These are phyloP conservation scores for Smithornis capensis DNA, from an alignment of 2,113 vertebrate species.

Conservation along the genomic window DNA sequence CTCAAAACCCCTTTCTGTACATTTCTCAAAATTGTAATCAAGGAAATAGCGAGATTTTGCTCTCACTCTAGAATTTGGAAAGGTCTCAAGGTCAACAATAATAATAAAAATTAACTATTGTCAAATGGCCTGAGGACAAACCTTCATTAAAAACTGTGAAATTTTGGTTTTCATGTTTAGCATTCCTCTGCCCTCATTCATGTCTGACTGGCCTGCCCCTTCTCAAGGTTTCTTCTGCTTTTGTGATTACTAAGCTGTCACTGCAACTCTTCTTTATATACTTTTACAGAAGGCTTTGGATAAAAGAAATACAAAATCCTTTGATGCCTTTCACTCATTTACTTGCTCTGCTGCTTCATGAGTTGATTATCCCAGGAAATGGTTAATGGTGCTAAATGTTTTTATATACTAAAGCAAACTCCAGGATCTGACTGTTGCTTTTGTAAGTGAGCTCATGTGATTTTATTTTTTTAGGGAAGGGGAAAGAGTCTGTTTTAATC, in stretches of 20 bases:
- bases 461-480: background rate
- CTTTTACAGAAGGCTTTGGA: background rate
- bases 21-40: background rate
- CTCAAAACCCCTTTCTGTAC: background rate
- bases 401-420: constrained; percentile 1
- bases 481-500: constrained; percentile 14
- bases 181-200: background rate
- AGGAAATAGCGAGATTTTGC: background rate
- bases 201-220: background rate
- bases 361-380: constrained; percentile 18
- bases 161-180: background rate
- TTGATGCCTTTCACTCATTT: background rate
- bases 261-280: background rate
- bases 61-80: background rate
- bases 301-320: background rate
- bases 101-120: background rate
- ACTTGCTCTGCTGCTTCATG: background rate
- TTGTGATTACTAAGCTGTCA: background rate
- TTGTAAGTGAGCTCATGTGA: constrained; percentile 27
- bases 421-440: constrained; percentile 13
- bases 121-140: background rate
- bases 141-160: background rate
- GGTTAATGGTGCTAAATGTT: constrained; percentile 10
- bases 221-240: background rate
- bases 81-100: background rate